These are phyloP conservation scores for Pygocentrus nattereri DNA, from an alignment of 2,797 vertebrate genomes.

Conservation along the genomic window DNA sequence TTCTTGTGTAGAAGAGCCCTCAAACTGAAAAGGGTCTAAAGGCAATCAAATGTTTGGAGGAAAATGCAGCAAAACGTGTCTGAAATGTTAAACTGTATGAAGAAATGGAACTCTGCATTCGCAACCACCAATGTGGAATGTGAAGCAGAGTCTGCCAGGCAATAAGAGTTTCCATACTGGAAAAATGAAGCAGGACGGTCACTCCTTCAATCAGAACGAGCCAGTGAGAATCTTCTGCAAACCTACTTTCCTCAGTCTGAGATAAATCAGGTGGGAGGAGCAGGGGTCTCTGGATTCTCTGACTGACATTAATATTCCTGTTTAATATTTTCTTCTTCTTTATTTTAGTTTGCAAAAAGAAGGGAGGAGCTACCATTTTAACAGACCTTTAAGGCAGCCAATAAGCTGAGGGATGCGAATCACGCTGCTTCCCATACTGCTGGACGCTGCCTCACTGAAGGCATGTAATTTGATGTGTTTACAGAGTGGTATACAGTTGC, in stretches of 20 bases:
- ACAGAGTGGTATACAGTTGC: slow-evolving; percentile 36
- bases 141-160: slow-evolving; percentile 55
- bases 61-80: not conserved
- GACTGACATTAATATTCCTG: slow-evolving; percentile 40
- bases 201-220: not conserved
- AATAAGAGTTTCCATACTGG: slow-evolving; percentile 65
- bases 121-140: slow-evolving; percentile 63
- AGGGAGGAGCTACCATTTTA: slow-evolving; percentile 62
- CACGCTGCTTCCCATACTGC: slow-evolving; percentile 51
- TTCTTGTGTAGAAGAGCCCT: not conserved
- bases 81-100: slow-evolving; percentile 13
- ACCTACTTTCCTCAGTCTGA: not conserved
- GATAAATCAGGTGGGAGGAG: slow-evolving; percentile 16
- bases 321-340: slow-evolving; percentile 17
- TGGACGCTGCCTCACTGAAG: slow-evolving; percentile 42
- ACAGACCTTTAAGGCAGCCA: slow-evolving; percentile 43
- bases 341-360: slow-evolving; percentile 23
- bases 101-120: slow-evolving; percentile 43
- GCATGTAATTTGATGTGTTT: slow-evolving; percentile 55
- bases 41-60: not conserved
- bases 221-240: slow-evolving; percentile 2
- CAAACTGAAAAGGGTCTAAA: not conserved
- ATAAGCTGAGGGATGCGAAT: slow-evolving; percentile 36
- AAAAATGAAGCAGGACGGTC: slow-evolving; percentile 33
- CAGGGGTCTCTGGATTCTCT: slow-evolving; percentile 14